phyloP scores from a whole-genome alignment of 2,888 invertebrate genomes.

The Brenthis daphne region DNA sequence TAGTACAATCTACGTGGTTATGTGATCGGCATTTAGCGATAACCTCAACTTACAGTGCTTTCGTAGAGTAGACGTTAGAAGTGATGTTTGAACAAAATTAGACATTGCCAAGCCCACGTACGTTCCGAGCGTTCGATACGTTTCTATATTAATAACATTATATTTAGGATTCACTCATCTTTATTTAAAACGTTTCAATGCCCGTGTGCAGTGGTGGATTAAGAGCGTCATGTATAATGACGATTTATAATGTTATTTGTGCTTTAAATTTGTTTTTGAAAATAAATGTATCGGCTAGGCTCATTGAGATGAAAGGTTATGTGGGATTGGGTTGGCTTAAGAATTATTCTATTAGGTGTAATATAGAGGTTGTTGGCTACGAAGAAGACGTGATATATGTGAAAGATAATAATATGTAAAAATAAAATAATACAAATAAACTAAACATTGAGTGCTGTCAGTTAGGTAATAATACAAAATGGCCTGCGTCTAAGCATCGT shows the following conservation, averaged over 20 bases:
- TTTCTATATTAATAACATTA: slow-evolving; percentile 51
- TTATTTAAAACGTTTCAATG: slow-evolving; percentile 50
- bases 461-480: neutral
- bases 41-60: neutral
- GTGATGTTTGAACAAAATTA: slow-evolving; percentile 33
- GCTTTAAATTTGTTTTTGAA: neutral
- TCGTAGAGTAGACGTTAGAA: slow-evolving; percentile 15
- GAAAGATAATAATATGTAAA: neutral
- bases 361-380: too few species aligned
- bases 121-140: slow-evolving; percentile 43
- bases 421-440: slow-evolving; percentile 1
- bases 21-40: neutral
- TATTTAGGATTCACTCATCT: slow-evolving; percentile 53
- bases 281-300: too few species aligned
- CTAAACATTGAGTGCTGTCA: too few species aligned
- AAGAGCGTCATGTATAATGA: slow-evolving; percentile 31
- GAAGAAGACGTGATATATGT: neutral
- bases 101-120: slow-evolving; percentile 43
- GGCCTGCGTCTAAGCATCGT: slow-evolving; percentile 10
- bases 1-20: too few species aligned
- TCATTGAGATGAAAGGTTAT: too few species aligned
- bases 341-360: too few species aligned
- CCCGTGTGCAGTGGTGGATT: slow-evolving; percentile 49
- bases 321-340: too few species aligned
- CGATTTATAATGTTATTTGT: slow-evolving; percentile 37